These are phyloP conservation scores for Trichechus manatus DNA, from an alignment of 2,113 vertebrate species.

Conservation along the genomic window DNA sequence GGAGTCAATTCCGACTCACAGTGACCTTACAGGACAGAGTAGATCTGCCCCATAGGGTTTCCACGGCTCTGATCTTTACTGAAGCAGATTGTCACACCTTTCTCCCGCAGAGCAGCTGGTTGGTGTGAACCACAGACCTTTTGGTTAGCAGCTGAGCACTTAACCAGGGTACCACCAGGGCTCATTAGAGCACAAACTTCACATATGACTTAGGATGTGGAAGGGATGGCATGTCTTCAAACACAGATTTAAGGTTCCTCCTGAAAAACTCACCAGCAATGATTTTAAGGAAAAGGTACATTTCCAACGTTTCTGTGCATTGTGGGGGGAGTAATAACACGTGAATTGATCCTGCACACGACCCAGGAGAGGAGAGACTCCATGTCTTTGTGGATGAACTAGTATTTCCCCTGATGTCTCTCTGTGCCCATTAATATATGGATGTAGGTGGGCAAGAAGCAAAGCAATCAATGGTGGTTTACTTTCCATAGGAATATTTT, in stretches of 20 bases:
- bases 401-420: background rate
- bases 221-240: background rate
- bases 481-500: background rate
- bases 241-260: background rate
- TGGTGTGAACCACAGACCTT: background rate
- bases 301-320: background rate
- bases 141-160: background rate
- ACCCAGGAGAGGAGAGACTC: background rate
- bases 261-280: background rate
- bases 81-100: background rate
- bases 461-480: background rate
- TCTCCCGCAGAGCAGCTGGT: background rate
- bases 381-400: background rate
- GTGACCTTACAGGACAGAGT: background rate
- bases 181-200: background rate
- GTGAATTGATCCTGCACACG: background rate
- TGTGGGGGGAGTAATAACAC: background rate
- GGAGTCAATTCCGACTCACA: background rate
- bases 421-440: background rate
- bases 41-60: background rate
- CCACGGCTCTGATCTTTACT: background rate
- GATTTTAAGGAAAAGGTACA: background rate
- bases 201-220: rapidly evolving
- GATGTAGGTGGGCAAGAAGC: background rate
- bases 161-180: background rate